phyloP scores from a whole-genome alignment of 1,140 invertebrate genomes.

The Babylonia areolata region DNA sequence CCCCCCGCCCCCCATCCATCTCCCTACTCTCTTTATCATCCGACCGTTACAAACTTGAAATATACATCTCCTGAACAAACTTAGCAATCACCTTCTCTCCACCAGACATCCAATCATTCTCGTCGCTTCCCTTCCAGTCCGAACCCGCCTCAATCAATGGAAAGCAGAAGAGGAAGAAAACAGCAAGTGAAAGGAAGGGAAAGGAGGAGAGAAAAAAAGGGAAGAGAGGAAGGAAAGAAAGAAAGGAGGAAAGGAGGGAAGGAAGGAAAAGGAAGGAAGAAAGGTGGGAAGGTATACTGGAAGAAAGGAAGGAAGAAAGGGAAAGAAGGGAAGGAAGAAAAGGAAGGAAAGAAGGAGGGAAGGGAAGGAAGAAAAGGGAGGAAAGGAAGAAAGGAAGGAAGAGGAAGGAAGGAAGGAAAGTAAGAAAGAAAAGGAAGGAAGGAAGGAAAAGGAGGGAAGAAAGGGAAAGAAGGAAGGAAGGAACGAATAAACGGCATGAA shows the following conservation, averaged over 20 bases:
- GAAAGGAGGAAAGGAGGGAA: background rate
- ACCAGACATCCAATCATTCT: no score
- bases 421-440: background rate
- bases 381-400: background rate
- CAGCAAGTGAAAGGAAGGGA: no score
- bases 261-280: background rate
- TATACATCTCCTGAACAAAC: no score
- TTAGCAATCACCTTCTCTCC: no score
- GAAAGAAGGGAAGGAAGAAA: background rate
- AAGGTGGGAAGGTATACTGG: background rate
- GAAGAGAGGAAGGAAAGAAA: background rate
- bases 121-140: no score
- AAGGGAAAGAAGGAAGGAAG: background rate
- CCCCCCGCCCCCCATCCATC: no score
- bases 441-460: background rate
- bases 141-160: no score
- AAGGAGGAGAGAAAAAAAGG: background rate
- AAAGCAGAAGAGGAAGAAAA: no score
- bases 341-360: background rate
- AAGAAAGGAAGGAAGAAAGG: constrained; percentile 5
- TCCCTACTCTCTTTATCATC: no score
- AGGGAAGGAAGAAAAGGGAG: no score
- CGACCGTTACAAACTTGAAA: no score
- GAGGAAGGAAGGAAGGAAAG: background rate
- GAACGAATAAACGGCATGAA: no score